Evolutionary conservation across 2,888 invertebrate species (phyloP).

Genomic region (Nemotelus nigrinus): DNA sequence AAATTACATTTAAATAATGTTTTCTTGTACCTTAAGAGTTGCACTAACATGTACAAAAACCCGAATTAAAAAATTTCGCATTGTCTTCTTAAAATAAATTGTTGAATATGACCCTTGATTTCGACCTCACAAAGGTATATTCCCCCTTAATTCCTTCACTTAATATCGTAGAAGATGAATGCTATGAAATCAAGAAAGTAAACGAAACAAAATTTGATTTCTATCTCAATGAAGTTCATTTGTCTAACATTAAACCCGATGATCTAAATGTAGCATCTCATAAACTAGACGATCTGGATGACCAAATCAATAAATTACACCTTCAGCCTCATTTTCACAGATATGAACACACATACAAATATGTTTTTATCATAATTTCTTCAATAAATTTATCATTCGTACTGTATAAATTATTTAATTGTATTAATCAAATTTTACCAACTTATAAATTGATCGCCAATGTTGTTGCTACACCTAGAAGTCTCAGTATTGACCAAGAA

Average conservation of each 20-base stretch:
- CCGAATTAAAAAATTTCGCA: too few species aligned
- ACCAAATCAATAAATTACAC: conserved; percentile 15
- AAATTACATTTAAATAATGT: too few species aligned
- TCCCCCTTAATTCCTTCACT: conserved; percentile 5
- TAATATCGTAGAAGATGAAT: conserved; percentile 7
- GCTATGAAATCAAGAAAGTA: too few species aligned
- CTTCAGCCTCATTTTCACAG: background rate
- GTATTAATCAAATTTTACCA: too few species aligned
- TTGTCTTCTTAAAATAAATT: too few species aligned
- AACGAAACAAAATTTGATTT: background rate
- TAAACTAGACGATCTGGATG: conserved; percentile 4
- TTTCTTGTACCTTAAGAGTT: too few species aligned
- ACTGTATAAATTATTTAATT: conserved; percentile 7
- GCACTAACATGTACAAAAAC: too few species aligned
- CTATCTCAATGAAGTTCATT: conserved; percentile 7
- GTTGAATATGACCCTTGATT: too few species aligned
- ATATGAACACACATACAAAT: conserved; percentile 13
- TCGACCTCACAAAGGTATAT: too few species aligned
- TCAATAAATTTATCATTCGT: background rate
- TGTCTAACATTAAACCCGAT: conserved; percentile 15
- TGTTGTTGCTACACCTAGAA: background rate
- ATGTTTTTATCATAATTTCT: background rate
- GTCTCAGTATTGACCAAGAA: background rate
- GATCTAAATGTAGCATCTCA: conserved; percentile 21
- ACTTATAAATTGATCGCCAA: too few species aligned